Base-by-base conservation (phyloP, 2,113 vertebrate genomes). In the Perca schrenkii region DNA sequence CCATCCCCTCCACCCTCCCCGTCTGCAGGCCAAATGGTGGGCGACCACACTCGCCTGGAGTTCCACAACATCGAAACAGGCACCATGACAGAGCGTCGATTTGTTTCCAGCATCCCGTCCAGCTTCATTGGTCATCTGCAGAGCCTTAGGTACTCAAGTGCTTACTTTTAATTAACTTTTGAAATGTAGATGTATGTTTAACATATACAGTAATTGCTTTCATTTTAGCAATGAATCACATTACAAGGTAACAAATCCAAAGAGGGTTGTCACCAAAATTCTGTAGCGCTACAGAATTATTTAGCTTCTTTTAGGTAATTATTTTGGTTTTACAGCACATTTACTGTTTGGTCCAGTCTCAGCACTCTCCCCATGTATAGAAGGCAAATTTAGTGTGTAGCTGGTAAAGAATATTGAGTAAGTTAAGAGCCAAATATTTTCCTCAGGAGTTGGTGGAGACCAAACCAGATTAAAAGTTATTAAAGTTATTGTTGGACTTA, bases 21-120 rank as follows among this genome's bases (percentile, higher is more conserved):
- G 4, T 86, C 82, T 94, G 77, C 88, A 99, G 98, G 98, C 79
- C 97, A 98, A 0, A 99, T 99, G 98, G 97, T 98, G 80, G 98
- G 98, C 11, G 98, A 99, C 88, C 98, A 99, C 65, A 99, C 98
- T 3, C 98, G 98, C n/a, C 91, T 99, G 94, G 98, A 99, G 91
- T 99, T 99, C 95, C 98, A 99, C 94, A 99, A 99, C 88, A 99
- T 99, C 0, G 98, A 99, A 94, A 99, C 98, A 0, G 98, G 98
- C 31, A 97, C 97, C 92, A 99, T 99, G 98, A 99, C 98, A 0
- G 98, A 99, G 95, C 97, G 98, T 4, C 96, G 96, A 0, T 99
- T 98, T 74, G 96, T 98, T 87, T 98, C 98, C 0, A 95, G 96
- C 73, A 97, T 99, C 80, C 98, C 98, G 0, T 99, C 98, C 85